Evolutionary conservation across 2,888 invertebrate genomes (phyloP), one percentile per base, ranked within the genome.

Genomic region (Drosophila austrosaltans): DNA sequence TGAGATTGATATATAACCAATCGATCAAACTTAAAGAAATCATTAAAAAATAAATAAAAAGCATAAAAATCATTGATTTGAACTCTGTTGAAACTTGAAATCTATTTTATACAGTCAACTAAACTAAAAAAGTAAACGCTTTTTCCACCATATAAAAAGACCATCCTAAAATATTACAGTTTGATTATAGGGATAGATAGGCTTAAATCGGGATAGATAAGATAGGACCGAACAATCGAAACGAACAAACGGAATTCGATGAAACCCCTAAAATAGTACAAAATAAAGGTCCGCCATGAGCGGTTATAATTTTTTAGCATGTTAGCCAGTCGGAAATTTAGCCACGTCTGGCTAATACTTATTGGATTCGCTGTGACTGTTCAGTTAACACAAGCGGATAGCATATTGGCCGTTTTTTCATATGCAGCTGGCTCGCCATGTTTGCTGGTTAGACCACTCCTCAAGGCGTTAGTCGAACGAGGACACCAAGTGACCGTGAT

Each of bases 371-470:
- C 44, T 2, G 36, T 80, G 10, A 30, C 39, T 56, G 8, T 53
- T 4, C 69, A 63, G 30, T 28, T 72, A 28, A 40, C 68, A 20
- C 6, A 70, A 54, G 53, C 56, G n/a, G 79, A 72, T 2, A 76
- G 73, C 32, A 81, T 87, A 20, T 74, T 87, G 39, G 79, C 75
- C 36, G 30, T 87, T 4, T 84, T 88, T 63, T 64, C 87, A 1
- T 88, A 76, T 58, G 53, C 69, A 0, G 62, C 62, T 2, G 44
- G 67, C 0, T 76, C 89, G 2, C 83, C 82, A 0, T 89, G 86
- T 66, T 77, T 88, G 6, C 63, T 91, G 3, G 82, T 72, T 1
- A 10, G 40, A 16, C 73, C 81, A 0, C 76, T 72, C 16, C 20
- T 81, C 32, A 66, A 63, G 28, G 74, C 69, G 0, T 66, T 81